Evolutionary conservation across 1,140 invertebrate genomes (phyloP).

Genomic region (Streblospio benedicti): DNA sequence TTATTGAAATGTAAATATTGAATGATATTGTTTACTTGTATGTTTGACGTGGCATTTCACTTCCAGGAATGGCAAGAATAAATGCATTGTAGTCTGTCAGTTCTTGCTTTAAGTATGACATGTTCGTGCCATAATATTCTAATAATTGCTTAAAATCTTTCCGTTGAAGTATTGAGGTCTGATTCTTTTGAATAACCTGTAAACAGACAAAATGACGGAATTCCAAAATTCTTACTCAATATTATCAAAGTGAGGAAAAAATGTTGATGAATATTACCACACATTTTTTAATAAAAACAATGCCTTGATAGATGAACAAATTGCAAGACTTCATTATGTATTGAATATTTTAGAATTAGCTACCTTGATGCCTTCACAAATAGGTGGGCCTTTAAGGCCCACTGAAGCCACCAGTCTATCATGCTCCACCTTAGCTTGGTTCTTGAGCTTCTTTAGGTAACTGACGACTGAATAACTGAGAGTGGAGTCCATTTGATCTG

Average conservation of each 20-base stretch:
- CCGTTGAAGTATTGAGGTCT: slow-evolving; percentile 36
- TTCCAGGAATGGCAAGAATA: slow-evolving; percentile 57
- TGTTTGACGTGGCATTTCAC: slow-evolving; percentile 59
- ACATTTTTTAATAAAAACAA: slow-evolving; percentile 3
- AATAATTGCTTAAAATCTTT: slow-evolving; percentile 41
- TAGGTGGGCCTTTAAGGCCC: slow-evolving; percentile 53
- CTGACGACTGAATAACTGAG: slow-evolving; percentile 87
- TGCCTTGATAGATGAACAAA: slow-evolving; percentile 1
- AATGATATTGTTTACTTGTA: slow-evolving; percentile 54
- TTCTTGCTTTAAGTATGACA: slow-evolving; percentile 69
- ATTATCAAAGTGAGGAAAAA: too few species aligned
- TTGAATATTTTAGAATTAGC: background rate
- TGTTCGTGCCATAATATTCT: slow-evolving; percentile 35
- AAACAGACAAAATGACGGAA: background rate
- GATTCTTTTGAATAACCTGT: slow-evolving; percentile 23
- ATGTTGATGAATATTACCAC: too few species aligned
- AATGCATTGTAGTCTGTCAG: slow-evolving; percentile 78
- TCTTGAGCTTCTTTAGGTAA: slow-evolving; percentile 90
- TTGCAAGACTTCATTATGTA: background rate
- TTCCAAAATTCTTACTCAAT: background rate
- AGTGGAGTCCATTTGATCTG: slow-evolving; percentile 84
- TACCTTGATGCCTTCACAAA: slow-evolving; percentile 65
- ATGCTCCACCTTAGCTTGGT: slow-evolving; percentile 84
- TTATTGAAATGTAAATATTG: slow-evolving; percentile 1
- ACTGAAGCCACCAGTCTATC: slow-evolving; percentile 66